Evolutionary conservation across 2,113 vertebrate species (phyloP).

Genomic region (Macquaria ambigua): DNA sequence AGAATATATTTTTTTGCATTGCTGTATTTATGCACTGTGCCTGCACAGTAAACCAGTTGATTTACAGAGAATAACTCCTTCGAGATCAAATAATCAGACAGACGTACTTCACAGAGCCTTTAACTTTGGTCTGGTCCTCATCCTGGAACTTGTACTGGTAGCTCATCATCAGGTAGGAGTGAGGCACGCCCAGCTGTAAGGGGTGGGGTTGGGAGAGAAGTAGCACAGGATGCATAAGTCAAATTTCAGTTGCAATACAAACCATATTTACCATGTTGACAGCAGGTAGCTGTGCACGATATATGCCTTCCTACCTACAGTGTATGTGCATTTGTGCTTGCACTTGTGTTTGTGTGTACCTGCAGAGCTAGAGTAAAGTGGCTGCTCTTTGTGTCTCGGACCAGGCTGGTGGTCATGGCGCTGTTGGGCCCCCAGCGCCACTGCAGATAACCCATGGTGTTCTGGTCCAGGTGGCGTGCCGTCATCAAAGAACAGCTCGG

Average conservation of each 20-base stretch:
- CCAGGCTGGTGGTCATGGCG: slow-evolving; percentile 96
- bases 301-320: neutral
- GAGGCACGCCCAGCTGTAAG: slow-evolving; percentile 92
- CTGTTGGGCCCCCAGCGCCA: slow-evolving; percentile 97
- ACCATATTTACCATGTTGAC: neutral
- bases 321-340: neutral
- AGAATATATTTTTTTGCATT: neutral
- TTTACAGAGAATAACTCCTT: neutral
- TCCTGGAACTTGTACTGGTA: slow-evolving; percentile 99
- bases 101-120: slow-evolving; percentile 94
- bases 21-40: neutral
- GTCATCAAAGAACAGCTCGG: slow-evolving; percentile 93
- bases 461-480: slow-evolving; percentile 94
- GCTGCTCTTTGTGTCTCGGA: slow-evolving; percentile 95
- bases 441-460: slow-evolving; percentile 97
- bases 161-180: slow-evolving; percentile 96
- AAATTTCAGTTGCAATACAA: neutral
- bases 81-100: neutral
- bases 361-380: slow-evolving; percentile 94
- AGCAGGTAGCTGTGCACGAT: neutral
- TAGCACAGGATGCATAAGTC: neutral
- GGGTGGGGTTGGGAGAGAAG: neutral
- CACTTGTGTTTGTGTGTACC: slow-evolving; percentile 78
- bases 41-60: neutral
- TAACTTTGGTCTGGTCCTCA: slow-evolving; percentile 95